These are phyloP conservation scores for Cyrtorhinus lividipennis DNA, from an alignment of 1,140 invertebrate genomes.

Conservation along the genomic window DNA sequence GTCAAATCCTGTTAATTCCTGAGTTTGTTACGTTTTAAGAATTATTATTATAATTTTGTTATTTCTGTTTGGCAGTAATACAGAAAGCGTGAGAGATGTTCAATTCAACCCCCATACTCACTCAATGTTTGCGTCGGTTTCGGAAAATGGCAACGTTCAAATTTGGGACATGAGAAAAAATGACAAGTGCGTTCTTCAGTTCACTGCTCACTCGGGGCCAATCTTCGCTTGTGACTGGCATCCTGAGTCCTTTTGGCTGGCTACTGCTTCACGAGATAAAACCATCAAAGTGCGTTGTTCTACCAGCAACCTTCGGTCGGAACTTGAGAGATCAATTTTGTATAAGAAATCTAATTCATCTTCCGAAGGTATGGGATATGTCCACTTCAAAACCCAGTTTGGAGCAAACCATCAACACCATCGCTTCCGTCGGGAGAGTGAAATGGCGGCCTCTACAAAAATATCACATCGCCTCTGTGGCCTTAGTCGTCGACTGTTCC, in stretches of 20 bases:
- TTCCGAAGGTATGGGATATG: constrained; percentile 68
- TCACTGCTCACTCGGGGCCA: constrained; percentile 86
- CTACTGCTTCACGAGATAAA: constrained; percentile 87
- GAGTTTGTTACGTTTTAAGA: not conserved
- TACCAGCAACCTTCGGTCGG: no score
- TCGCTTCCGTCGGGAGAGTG: constrained; percentile 82
- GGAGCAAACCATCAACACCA: constrained; percentile 81
- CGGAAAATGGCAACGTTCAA: constrained; percentile 89
- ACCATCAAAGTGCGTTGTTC: constrained; percentile 61
- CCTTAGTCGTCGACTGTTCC: constrained; percentile 78
- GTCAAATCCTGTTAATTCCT: not conserved
- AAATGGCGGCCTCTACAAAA: constrained; percentile 87
- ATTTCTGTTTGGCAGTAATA: no score
- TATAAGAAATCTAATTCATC: not conserved
- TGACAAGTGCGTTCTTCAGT: constrained; percentile 71
- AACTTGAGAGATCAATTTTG: not conserved
- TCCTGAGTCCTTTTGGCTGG: constrained; percentile 74
- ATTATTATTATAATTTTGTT: no score
- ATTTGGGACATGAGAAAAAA: constrained; percentile 75
- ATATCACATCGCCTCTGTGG: constrained; percentile 82
- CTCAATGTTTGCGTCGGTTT: constrained; percentile 78
- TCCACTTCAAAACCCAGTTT: constrained; percentile 51
- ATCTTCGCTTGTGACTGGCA: constrained; percentile 97
- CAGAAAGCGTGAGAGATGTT: constrained; percentile 86
- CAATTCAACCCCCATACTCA: constrained; percentile 80